Percentiles rank a stretch among this genome's conserved stretches.
phyloP scores from a whole-genome alignment of 2,888 invertebrate species.

The Drosophila affinis region DNA sequence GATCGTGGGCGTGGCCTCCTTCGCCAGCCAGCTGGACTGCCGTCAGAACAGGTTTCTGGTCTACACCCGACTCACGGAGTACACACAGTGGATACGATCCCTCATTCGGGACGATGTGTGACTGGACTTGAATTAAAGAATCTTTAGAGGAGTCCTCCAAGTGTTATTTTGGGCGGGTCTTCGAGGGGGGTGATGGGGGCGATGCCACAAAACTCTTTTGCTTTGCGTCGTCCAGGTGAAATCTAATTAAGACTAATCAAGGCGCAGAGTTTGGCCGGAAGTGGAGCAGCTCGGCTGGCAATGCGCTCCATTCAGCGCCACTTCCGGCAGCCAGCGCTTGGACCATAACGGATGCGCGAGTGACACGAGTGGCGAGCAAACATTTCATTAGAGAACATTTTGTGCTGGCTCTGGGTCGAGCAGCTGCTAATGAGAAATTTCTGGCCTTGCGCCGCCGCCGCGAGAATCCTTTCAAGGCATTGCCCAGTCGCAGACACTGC shows the following conservation, averaged over 20 bases:
- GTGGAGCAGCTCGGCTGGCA: conserved; percentile 52
- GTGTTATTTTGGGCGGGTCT: neutral
- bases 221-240: conserved; percentile 42
- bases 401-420: conserved; percentile 49
- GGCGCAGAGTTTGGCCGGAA: conserved; percentile 60
- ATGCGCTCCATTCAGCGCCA: conserved; percentile 54
- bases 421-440: conserved; percentile 74
- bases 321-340: conserved; percentile 53
- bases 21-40: conserved; percentile 32
- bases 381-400: conserved; percentile 76
- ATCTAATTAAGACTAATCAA: conserved; percentile 78
- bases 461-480: conserved; percentile 68
- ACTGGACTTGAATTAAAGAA: neutral
- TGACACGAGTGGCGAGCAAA: conserved; percentile 78
- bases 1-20: conserved; percentile 42
- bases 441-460: conserved; percentile 47
- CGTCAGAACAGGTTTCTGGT: conserved; percentile 8
- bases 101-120: neutral
- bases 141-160: neutral
- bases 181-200: neutral
- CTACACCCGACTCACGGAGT: conserved; percentile 27
- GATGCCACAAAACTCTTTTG: neutral
- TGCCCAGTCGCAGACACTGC: conserved; percentile 33
- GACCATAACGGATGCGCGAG: conserved; percentile 65
- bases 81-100: conserved; percentile 7